Base-by-base conservation (phyloP, 92 coral and sea anemone genomes). In the Siderastrea radians region DNA sequence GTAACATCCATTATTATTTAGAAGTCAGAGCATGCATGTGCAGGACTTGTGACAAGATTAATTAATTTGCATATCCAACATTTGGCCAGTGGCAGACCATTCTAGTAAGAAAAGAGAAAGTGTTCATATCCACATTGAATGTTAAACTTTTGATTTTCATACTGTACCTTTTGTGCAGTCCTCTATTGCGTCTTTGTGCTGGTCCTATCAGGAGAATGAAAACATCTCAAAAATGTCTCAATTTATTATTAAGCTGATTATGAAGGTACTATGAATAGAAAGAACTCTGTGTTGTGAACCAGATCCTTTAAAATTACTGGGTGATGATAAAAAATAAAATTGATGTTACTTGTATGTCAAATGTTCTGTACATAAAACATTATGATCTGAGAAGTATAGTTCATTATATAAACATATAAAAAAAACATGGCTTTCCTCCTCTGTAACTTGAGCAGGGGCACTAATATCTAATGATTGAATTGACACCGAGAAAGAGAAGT, bases 131-230 rank as follows among this genome's bases (percentile, higher is more conserved):
- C 38, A 26, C 38, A 26, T 26, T 26, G 38, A 26, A 26, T 26
- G 55, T 4, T 50, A 12, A 54, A 49, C 55, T n/a, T 19, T 72
- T n/a, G 64, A 17, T 72, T 11, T 61, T 9, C 54, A 83, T 50
- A 51, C 54, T 85, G 63, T 80, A 96, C 99, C 99, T 95, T 95
- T 90, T 76, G 96, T 90, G 68, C 98, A 93, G 75, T 96, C 98
- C 49, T 91, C 89, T 72, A 93, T 92, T 69, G 99, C 99, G 46
- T 93, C 93, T 73, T 96, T 90, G 75, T 93, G 90, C 9, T 89
- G 86, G 74, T 95, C 97, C 99, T 96, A 14, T 26, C 16, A 17
- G 26, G 57, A 70, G 7, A 26, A 50, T 19, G 19, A 83, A 53
- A 47, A 59, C 9, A 17, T 63, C 8, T 52, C 19, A 5, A 16